Conservation (phyloP, 2,113 vertebrate genomes). For the Psittacus erithacus region DNA sequence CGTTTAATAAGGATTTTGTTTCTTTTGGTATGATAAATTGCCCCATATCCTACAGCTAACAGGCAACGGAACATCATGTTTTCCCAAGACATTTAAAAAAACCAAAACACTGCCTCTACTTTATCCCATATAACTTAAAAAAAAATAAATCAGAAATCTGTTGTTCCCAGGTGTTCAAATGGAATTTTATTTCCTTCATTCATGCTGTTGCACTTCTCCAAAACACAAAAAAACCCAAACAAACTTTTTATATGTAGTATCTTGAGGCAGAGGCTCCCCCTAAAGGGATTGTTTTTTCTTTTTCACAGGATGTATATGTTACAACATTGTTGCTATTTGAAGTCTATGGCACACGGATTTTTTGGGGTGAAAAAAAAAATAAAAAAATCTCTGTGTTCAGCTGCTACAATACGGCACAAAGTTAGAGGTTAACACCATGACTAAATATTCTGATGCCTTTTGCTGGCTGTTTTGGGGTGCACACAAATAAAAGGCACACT, state of each 20-base stretch:
- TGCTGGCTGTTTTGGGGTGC: slow-evolving; percentile 42
- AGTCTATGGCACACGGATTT: neutral
- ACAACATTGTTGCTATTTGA: neutral
- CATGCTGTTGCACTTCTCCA: neutral
- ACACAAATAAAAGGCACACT: slow-evolving; percentile 61
- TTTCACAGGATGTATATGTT: neutral
- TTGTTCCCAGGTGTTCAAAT: neutral
- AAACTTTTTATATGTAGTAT: neutral
- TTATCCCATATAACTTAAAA: neutral
- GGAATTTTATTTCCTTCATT: neutral
- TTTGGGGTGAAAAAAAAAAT: neutral
- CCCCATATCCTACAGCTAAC: neutral
- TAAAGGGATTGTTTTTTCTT: neutral
- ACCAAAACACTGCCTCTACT: neutral
- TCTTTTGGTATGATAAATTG: neutral
- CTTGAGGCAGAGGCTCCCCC: slow-evolving; percentile 14
- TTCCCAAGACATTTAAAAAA: neutral
- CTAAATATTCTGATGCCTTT: neutral
- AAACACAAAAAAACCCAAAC: neutral
- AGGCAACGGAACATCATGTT: neutral
- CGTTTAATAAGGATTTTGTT: neutral
- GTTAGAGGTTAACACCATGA: neutral
- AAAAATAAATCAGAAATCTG: slow-evolving; percentile 5
- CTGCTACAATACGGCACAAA: slow-evolving; percentile 33
- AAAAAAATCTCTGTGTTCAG: neutral